A percentile compares a stretch with the other conserved stretches of the same genome.
Conservation (phyloP, 2,113 vertebrate species). For the Hippocampus abdominalis region DNA sequence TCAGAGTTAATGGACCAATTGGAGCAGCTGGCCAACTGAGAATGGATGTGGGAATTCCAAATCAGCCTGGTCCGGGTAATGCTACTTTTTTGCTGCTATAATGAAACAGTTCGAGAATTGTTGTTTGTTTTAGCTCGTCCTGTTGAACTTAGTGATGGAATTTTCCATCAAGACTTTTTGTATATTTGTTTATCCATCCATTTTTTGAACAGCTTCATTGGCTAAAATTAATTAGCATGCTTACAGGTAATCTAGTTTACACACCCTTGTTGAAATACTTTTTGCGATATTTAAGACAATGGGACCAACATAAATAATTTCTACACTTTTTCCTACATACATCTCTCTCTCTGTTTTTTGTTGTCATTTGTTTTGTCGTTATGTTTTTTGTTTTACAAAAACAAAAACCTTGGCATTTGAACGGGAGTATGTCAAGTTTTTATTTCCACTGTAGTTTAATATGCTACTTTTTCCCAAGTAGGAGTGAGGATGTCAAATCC, state of each 20-base stretch:
- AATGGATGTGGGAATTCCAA: slow-evolving; percentile 83
- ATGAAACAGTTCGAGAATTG: slow-evolving; percentile 3
- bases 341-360: too few species aligned
- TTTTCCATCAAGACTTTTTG: background rate
- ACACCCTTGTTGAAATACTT: background rate
- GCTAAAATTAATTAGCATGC: background rate
- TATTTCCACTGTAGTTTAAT: background rate
- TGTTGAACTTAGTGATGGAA: background rate
- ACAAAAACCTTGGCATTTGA: background rate
- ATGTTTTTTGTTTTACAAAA: background rate
- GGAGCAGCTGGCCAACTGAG: slow-evolving; percentile 79
- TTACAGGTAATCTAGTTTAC: background rate
- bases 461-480: slow-evolving; percentile 39
- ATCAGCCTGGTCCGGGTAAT: slow-evolving; percentile 85
- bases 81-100: background rate
- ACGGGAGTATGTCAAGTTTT: background rate
- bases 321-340: background rate
- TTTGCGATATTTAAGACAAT: background rate
- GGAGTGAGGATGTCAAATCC: slow-evolving; percentile 83
- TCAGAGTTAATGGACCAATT: slow-evolving; percentile 91
- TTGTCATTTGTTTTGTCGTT: background rate
- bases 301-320: background rate
- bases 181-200: background rate
- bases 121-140: background rate
- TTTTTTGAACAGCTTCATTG: background rate